Evolutionary conservation across 2,797 vertebrate genomes (phyloP).

Genomic region (Helicolenus hilgendorfi): DNA sequence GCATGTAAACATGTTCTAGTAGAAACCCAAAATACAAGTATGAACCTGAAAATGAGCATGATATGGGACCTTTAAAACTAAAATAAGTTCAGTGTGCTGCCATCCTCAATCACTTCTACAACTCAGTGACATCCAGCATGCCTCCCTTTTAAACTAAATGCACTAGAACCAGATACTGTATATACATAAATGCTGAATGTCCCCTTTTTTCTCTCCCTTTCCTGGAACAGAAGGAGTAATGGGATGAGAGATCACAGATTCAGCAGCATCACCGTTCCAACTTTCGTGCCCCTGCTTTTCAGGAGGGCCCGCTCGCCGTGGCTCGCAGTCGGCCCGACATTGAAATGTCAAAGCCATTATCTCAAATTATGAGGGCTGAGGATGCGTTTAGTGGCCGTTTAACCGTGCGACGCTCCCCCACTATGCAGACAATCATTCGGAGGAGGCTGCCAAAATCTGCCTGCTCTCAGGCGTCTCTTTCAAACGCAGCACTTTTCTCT

Average conservation of each 20-base stretch:
- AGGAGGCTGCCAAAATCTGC: conserved; percentile 44
- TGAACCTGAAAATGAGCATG: too few species aligned
- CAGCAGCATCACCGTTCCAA: conserved; percentile 28
- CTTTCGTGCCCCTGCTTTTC: conserved; percentile 33
- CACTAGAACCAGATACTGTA: conserved; percentile 32
- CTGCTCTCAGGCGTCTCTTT: conserved; percentile 21
- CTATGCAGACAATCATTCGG: conserved; percentile 53
- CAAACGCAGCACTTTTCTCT: neutral
- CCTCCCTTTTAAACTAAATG: conserved; percentile 44
- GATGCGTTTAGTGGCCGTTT: conserved; percentile 72
- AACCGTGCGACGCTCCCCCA: conserved; percentile 45
- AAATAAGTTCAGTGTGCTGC: neutral
- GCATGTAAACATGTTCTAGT: too few species aligned
- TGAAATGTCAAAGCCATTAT: conserved; percentile 84
- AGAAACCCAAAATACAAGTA: too few species aligned
- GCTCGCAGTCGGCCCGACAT: conserved; percentile 54
- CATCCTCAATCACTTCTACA: conserved; percentile 2
- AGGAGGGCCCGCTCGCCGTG: conserved; percentile 26
- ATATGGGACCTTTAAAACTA: neutral
- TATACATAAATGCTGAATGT: conserved; percentile 36
- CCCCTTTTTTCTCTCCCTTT: conserved; percentile 7
- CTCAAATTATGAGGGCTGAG: conserved; percentile 73
- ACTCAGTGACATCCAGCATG: conserved; percentile 7
- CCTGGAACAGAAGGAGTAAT: conserved; percentile 19
- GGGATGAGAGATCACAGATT: conserved; percentile 52